phyloP scores from a whole-genome alignment of 2,797 vertebrate genomes.

The Chanos chanos region DNA sequence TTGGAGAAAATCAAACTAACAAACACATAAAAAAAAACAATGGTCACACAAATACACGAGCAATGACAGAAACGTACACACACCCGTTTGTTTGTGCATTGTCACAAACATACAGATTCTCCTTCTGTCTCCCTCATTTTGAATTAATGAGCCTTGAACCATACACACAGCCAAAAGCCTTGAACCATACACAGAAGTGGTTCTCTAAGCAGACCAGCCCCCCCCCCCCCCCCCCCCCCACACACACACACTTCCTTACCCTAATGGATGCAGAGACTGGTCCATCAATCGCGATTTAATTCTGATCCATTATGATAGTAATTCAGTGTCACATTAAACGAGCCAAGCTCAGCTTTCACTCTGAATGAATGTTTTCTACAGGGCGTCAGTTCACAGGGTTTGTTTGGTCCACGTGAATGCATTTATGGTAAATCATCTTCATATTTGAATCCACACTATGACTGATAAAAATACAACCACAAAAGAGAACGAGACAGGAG shows the following conservation, averaged over 20 bases:
- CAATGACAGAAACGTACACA: not conserved
- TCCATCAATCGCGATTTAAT: constrained; percentile 47
- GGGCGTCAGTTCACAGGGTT: constrained; percentile 43
- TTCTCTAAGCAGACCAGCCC: too few species aligned
- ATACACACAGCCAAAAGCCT: too few species aligned
- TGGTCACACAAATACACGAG: not conserved
- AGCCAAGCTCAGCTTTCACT: constrained; percentile 46
- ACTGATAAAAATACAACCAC: too few species aligned
- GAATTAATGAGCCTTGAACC: too few species aligned
- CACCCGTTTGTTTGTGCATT: not conserved
- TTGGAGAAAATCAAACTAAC: too few species aligned
- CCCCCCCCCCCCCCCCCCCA: not conserved
- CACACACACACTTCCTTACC: not conserved
- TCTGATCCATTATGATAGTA: constrained; percentile 59
- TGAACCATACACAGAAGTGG: too few species aligned
- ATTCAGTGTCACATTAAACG: constrained; percentile 64
- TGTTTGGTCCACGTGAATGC: constrained; percentile 5
- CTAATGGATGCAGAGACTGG: constrained; percentile 6
- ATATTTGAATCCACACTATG: too few species aligned
- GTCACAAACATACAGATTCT: not conserved
- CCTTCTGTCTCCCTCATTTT: too few species aligned
- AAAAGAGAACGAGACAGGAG: not conserved
- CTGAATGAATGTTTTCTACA: constrained; percentile 46
- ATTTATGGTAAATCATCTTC: too few species aligned
- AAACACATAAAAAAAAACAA: constrained; percentile 31